A percentile compares a stretch with the other conserved stretches of the same genome.
These are phyloP conservation scores for Megastigmus dorsalis DNA, from an alignment of 2,888 invertebrate genomes.

Conservation along the genomic window DNA sequence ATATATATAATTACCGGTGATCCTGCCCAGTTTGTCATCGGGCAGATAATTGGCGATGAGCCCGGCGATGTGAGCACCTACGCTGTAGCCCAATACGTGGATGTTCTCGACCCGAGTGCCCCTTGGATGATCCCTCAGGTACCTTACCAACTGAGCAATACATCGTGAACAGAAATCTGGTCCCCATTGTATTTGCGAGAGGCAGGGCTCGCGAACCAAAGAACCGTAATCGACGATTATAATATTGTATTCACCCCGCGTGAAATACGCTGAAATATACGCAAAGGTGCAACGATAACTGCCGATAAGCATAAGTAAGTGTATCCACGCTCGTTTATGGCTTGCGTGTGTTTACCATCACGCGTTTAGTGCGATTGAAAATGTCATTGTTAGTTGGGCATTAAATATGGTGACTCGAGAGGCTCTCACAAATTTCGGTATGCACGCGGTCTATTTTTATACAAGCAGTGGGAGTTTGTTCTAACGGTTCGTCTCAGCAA, in stretches of 20 bases:
- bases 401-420: too few relatives aligned
- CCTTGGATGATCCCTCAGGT: conserved; percentile 85
- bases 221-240: conserved; percentile 90
- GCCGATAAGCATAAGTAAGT: too few relatives aligned
- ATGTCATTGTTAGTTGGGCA: too few relatives aligned
- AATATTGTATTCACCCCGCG: conserved; percentile 87
- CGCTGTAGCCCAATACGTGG: conserved; percentile 90
- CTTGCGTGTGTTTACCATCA: too few relatives aligned
- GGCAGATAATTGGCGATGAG: conserved; percentile 86
- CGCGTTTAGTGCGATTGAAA: too few relatives aligned
- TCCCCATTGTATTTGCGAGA: conserved; percentile 81
- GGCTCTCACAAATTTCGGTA: too few relatives aligned
- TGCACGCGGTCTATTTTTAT: too few relatives aligned
- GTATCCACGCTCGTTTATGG: too few relatives aligned
- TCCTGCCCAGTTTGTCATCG: conserved; percentile 87
- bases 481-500: too few relatives aligned
- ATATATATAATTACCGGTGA: conserved; percentile 79
- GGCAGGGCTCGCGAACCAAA: conserved; percentile 87
- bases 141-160: conserved; percentile 87
- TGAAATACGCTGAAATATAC: conserved; percentile 81
- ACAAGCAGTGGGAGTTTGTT: too few relatives aligned
- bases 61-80: conserved; percentile 90
- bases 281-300: conserved; percentile 8
- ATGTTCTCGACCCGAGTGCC: conserved; percentile 84
- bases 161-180: conserved; percentile 79